Evolutionary conservation across 2,888 invertebrate species (phyloP).

Genomic region (Epistrophe grossulariae): DNA sequence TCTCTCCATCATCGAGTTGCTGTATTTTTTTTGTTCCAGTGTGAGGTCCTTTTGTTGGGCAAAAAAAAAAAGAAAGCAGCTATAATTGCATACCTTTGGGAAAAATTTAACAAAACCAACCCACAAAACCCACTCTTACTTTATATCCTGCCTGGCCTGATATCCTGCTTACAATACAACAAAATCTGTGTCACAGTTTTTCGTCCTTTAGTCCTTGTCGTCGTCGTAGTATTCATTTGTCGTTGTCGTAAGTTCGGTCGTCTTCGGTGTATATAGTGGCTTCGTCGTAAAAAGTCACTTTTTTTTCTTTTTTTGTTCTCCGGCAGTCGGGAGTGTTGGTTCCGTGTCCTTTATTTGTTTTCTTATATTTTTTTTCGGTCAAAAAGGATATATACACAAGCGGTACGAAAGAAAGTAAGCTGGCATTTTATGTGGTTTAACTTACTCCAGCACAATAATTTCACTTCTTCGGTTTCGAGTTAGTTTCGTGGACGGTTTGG

Average conservation of each 20-base stretch:
- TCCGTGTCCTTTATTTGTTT: constrained; percentile 56
- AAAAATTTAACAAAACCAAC: constrained; percentile 63
- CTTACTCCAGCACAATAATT: constrained; percentile 61
- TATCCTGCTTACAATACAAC: constrained; percentile 46
- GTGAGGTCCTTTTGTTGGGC: constrained; percentile 46
- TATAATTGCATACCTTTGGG: constrained; percentile 72
- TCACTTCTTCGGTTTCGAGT: constrained; percentile 48
- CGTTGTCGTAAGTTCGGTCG: constrained; percentile 28
- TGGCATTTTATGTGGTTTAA: constrained; percentile 65
- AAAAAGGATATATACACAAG: constrained; percentile 56
- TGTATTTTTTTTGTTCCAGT: constrained; percentile 4
- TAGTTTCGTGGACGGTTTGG: constrained; percentile 53
- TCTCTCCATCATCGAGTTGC: constrained; percentile 9
- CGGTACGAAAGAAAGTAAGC: constrained; percentile 61
- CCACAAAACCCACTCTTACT: constrained; percentile 52
- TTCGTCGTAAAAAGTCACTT: constrained; percentile 31
- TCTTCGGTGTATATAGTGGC: constrained; percentile 11
- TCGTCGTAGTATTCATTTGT: constrained; percentile 18
- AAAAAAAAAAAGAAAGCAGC: constrained; percentile 63
- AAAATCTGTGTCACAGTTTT: constrained; percentile 71
- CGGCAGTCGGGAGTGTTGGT: constrained; percentile 67
- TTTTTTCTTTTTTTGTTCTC: constrained; percentile 25
- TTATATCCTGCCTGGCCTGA: constrained; percentile 35
- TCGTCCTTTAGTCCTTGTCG: constrained; percentile 31
- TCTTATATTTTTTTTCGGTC: constrained; percentile 6